Evolutionary conservation across 2,113 vertebrate genomes (phyloP), one percentile per base, ranked within the genome.

Genomic region (Puma concolor): DNA sequence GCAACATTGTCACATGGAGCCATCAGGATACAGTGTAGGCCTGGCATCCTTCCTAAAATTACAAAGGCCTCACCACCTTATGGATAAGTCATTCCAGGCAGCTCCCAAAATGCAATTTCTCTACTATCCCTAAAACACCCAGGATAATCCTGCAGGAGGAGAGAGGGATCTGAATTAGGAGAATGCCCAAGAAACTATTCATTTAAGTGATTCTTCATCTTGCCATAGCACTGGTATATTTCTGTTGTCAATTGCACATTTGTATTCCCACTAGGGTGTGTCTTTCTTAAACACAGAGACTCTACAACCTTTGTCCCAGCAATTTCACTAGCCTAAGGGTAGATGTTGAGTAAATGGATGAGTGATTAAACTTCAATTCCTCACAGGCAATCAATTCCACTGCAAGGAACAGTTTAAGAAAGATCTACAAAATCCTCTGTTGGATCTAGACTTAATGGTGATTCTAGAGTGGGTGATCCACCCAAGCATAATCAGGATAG

Each of bases 1-100:
- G 97, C 97, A 94, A 67, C 97, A 71, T 97, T 97, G 95, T 93
- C 52, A 63, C 95, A 76, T 57, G 48, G 77, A 96, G 76, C n/a
- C 77, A 33, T 6, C 14, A 14, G 13, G 38, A 33, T 81, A 2
- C 41, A 17, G 4, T 6, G 10, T 76, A 80, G 87, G 69, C n/a
- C 52, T 81, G 12, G 16, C 21, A 23, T n/a, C 71, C 5, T 88
- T 82, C 64, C 36, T 10, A 31, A 84, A 77, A 36, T 8, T 44
- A 52, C 3, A 29, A 85, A 82, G n/a, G 13, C 2, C 86, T 93
- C 25, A 14, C 27, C 3, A 23, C 38, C 12, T 83, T 69, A 44
- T 4, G 14, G 3, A 19, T 23, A 31, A 36, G 23, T 50, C 23
- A 36, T 50, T 57, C 72, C 36, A 74, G 8, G 36, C 29, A 38